A percentile compares a stretch with the other conserved stretches of the same genome.
These are phyloP conservation scores for Geotrupes spiniger DNA, from an alignment of 2,888 invertebrate genomes.

Conservation along the genomic window DNA sequence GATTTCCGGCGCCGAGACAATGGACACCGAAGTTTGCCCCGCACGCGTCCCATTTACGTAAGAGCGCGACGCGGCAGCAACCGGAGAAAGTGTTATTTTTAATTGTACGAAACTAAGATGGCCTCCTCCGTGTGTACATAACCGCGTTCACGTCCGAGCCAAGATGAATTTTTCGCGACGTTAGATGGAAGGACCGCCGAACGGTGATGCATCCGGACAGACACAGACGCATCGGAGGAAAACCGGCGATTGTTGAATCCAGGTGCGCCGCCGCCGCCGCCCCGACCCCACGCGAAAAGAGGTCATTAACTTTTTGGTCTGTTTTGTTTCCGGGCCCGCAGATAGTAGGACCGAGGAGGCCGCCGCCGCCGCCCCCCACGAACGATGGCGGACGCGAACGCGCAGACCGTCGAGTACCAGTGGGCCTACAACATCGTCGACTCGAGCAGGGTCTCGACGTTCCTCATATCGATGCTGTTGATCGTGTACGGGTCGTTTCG, in stretches of 20 bases:
- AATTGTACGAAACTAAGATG: slow-evolving; percentile 32
- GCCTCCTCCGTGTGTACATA: slow-evolving; percentile 33
- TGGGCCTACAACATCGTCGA: slow-evolving; percentile 97
- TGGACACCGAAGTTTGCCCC: too few relatives aligned
- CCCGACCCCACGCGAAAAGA: slow-evolving; percentile 20
- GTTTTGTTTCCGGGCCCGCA: slow-evolving; percentile 21
- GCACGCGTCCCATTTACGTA: slow-evolving; percentile 2
- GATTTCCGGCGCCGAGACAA: too few relatives aligned
- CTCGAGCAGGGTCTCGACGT: slow-evolving; percentile 94
- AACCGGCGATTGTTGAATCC: slow-evolving; percentile 21
- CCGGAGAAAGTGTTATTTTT: slow-evolving; percentile 1
- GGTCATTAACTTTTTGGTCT: slow-evolving; percentile 30
- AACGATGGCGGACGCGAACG: slow-evolving; percentile 27
- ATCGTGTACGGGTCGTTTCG: slow-evolving; percentile 98
- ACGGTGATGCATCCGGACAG: slow-evolving; percentile 37
- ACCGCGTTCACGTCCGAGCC: slow-evolving; percentile 28
- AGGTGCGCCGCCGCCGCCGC: slow-evolving; percentile 18
- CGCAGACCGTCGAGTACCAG: slow-evolving; percentile 59
- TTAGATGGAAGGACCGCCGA: slow-evolving; percentile 29
- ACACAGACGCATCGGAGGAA: slow-evolving; percentile 23
- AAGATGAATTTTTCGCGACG: slow-evolving; percentile 27
- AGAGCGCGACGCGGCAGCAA: slow-evolving; percentile 9
- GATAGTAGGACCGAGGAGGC: slow-evolving; percentile 18
- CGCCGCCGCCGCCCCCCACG: too few relatives aligned
- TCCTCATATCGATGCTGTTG: slow-evolving; percentile 93